phyloP scores from a whole-genome alignment of 2,797 vertebrate species.

The Cygnus olor region DNA sequence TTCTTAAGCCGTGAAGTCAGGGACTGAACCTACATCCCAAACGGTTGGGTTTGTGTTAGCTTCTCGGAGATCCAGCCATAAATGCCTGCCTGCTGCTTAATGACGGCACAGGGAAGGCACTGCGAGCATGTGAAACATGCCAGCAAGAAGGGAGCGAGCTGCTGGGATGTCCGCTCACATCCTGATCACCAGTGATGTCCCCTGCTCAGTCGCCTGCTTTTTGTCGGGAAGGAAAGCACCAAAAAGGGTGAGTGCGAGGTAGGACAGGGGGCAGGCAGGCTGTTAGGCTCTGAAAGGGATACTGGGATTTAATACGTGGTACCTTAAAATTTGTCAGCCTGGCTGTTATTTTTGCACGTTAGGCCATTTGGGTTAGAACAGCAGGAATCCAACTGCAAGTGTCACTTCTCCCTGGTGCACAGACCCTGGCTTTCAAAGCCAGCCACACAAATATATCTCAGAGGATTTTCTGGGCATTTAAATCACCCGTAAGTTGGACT shows the following conservation, averaged over 20 bases:
- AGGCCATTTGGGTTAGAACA: neutral
- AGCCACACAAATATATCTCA: neutral
- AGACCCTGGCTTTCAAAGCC: neutral
- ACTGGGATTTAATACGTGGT: neutral
- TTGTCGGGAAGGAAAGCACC: rapidly evolving
- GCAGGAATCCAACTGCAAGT: neutral
- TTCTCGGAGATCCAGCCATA: too few relatives aligned
- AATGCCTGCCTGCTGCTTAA: neutral
- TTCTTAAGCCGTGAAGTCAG: too few relatives aligned
- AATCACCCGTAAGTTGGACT: neutral
- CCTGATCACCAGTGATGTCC: neutral
- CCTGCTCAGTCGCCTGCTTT: neutral
- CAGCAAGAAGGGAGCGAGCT: neutral
- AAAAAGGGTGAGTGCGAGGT: neutral
- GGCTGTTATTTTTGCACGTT: neutral
- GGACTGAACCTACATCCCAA: neutral
- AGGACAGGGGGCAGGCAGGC: too few relatives aligned
- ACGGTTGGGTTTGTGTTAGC: too few relatives aligned
- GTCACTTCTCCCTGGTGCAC: rapidly evolving
- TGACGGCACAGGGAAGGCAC: neutral
- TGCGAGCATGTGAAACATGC: neutral
- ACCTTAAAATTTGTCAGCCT: rapidly evolving
- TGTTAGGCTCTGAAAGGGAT: neutral
- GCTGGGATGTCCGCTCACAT: rapidly evolving
- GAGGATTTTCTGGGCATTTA: neutral